Evolutionary conservation across 2,113 vertebrate genomes (phyloP).

Genomic region (Echinops telfairi): DNA sequence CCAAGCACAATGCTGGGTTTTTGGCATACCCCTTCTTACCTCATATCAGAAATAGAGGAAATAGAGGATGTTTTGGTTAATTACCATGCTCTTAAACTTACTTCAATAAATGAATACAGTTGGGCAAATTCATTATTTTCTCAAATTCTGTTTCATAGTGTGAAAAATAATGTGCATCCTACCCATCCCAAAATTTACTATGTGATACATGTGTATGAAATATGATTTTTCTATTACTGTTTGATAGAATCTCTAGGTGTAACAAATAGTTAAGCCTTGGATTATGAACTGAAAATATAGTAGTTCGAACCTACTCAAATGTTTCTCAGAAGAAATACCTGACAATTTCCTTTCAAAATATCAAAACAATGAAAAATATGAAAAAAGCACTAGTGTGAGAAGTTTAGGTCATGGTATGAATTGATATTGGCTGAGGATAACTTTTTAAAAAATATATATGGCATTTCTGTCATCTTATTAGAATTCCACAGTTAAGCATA

Average conservation of each 20-base stretch:
- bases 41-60: too few species aligned
- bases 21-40: too few species aligned
- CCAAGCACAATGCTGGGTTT: too few species aligned
- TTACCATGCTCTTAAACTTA: too few species aligned
- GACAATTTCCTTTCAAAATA: not conserved
- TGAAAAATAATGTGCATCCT: not conserved
- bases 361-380: not conserved
- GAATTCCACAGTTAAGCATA: not conserved
- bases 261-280: not conserved
- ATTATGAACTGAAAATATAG: not conserved
- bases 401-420: not conserved
- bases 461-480: not conserved
- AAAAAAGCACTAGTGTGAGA: not conserved
- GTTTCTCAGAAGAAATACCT: not conserved
- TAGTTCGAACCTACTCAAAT: not conserved
- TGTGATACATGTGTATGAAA: not conserved
- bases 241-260: not conserved
- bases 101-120: too few species aligned
- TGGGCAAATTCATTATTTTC: not conserved
- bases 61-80: too few species aligned
- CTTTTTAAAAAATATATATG: not conserved
- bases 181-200: not conserved
- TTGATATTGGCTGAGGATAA: not conserved
- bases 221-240: not conserved
- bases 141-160: not conserved